Base-by-base conservation (phyloP, 2,113 vertebrate species). In the Thymallus thymallus region DNA sequence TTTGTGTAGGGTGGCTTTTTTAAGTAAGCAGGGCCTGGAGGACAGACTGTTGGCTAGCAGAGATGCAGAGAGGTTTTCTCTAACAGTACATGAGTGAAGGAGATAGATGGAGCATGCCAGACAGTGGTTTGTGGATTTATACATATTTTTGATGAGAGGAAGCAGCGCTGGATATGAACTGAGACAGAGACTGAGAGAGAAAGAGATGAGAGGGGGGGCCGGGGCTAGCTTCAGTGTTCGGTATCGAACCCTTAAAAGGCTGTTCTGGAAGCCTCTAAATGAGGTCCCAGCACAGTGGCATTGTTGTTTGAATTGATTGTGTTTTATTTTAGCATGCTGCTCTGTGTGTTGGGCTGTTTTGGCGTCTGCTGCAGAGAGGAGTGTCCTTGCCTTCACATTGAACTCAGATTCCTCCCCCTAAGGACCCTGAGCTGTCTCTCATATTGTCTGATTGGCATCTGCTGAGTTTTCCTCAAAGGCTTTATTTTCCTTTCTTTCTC, bases 91-190 rank as follows among this genome's bases (percentile, higher is more conserved):
- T 84, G 90, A 91, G 82, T 88, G 89, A 91, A 88, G 80, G 85
- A 92, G 90, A 92, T 86, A 90, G 91, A 94, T 92, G 90, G 88
- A 86, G 86, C 88, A 83, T 87, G 88, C 88, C 88, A 90, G 89
- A 87, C 85, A 91, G 88, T 86, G 87, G 85, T 92, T 90, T 91
- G 89, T 91, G 86, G 88, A 92, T 92, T 90, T 86, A 90, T 90
- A 87, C 89, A 91, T 91, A 94, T 92, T 91, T 90, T 91, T 92
- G 85, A 90, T 84, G 88, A 88, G 85, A 89, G 85, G 84, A 90
- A 87, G 89, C 77, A 65, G 82, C 82, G 80, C 80, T 83, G 82
- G 67, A 83, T 87, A 83, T 88, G 73, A 70, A 20, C 48, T 24
- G 24, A 46, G 32, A 41, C 16, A 41, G 64, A 67, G 64, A 67